Base-by-base conservation (phyloP, 2,888 invertebrate genomes). In the Zygaena filipendulae region DNA sequence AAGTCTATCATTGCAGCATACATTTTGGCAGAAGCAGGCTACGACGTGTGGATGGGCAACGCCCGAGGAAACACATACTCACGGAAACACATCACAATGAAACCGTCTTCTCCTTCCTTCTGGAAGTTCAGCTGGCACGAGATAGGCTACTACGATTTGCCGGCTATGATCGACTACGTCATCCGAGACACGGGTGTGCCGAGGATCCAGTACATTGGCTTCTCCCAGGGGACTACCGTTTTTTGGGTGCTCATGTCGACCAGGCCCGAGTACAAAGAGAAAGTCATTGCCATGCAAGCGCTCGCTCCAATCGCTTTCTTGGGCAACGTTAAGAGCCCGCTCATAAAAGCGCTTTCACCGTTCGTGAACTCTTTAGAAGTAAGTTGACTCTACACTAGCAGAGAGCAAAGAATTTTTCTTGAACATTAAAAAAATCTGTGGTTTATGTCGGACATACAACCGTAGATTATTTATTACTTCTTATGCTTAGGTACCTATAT, bases 21-120 rank as follows among this genome's bases (percentile, higher is more conserved):
- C 69, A 79, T 86, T 49, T 77, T 90, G 38, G 81, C 87, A 0
- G 87, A 89, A 39, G 66, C 77, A 9, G 88, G 88, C 7, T 90
- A 87, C 47, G 90, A 90, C 45, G 87, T 90, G 1, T 95, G 94
- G 94, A 62, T 95, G 61, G 92, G 91, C 4, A 95, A 95, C 59
- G 85, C 87, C 5, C 72, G 94, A 31, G 94, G 94, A 2, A 94
- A 93, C 60, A 85, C 84, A 0, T 92, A 91, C 58, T 87, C 87
- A 4, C 79, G 80, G 27, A 80, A 69, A 2, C 91, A 92, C 49
- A 58, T 81, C 2, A 46, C 52, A 3, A 23, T 68, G 2, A 63
- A 59, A 23, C 63, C 75, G 0, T 39, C 57, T 19, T 72, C 53
- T 0, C 55, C 67, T 3, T 43, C 58, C 2, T 81, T 69, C 42